These are phyloP conservation scores for Drosophila bocki DNA, from an alignment of 1,140 invertebrate genomes.

Conservation along the genomic window DNA sequence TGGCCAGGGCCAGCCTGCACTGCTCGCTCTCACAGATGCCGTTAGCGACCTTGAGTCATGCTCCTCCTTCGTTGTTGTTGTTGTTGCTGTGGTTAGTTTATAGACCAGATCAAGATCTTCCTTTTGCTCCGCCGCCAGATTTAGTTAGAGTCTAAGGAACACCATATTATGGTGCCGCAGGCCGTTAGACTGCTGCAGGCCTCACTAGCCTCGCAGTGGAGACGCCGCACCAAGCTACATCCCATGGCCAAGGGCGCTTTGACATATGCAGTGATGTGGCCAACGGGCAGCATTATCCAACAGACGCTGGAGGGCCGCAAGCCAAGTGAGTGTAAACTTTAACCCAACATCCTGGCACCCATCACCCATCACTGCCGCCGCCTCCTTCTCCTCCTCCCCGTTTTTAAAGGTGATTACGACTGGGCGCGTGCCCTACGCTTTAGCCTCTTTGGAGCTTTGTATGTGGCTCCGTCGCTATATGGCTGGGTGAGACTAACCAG, in stretches of 20 bases:
- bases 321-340: conserved; percentile 70
- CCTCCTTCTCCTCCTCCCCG: background rate
- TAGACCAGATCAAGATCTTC: conserved; percentile 2
- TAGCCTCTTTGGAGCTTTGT: conserved; percentile 89
- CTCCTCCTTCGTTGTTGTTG: conserved; percentile 4
- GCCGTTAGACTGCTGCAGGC: conserved; percentile 42
- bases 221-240: conserved; percentile 49
- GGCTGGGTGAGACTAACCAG: conserved; percentile 89
- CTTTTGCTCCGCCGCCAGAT: background rate
- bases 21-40: background rate
- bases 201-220: conserved; percentile 33
- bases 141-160: conserved; percentile 1
- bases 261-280: conserved; percentile 91
- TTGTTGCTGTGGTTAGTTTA: conserved; percentile 1
- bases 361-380: background rate
- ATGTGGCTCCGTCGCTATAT: conserved; percentile 90
- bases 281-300: conserved; percentile 88
- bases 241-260: conserved; percentile 88
- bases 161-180: conserved; percentile 41
- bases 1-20: conserved; percentile 9
- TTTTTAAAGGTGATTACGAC: conserved; percentile 85
- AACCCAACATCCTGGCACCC: background rate
- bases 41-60: background rate
- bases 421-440: conserved; percentile 88
- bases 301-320: conserved; percentile 86